These are phyloP conservation scores for Hydropsyche tenuis DNA, from an alignment of 1,140 invertebrate genomes.

Conservation along the genomic window DNA sequence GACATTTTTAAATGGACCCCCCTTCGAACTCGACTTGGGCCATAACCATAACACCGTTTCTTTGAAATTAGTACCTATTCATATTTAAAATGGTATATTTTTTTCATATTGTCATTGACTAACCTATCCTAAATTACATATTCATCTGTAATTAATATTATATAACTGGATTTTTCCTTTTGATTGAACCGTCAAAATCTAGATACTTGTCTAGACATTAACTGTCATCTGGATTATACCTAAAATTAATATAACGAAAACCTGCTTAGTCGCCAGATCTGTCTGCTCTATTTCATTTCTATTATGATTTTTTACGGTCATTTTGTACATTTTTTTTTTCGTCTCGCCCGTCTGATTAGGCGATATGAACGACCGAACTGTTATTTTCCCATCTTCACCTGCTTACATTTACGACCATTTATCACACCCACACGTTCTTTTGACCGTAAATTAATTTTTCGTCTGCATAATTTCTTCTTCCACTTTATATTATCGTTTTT, in stretches of 20 bases:
- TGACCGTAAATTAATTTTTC: background rate
- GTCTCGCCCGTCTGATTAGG: slow-evolving; percentile 13
- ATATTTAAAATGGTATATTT: too few relatives aligned
- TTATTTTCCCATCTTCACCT: slow-evolving; percentile 19
- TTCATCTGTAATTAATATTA: too few relatives aligned
- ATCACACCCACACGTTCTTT: background rate
- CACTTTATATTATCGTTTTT: too few relatives aligned
- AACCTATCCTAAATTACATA: too few relatives aligned
- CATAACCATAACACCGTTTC: too few relatives aligned
- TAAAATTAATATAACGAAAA: slow-evolving; percentile 7
- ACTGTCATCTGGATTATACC: background rate
- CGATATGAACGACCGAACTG: background rate
- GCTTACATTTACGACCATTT: slow-evolving; percentile 1
- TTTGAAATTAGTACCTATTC: too few relatives aligned
- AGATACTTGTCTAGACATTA: background rate
- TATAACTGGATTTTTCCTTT: too few relatives aligned
- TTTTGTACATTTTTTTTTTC: background rate
- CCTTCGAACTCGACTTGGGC: too few relatives aligned
- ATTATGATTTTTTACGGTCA: background rate
- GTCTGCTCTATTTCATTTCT: background rate
- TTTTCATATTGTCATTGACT: too few relatives aligned
- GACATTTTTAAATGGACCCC: too few relatives aligned
- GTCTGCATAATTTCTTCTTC: too few relatives aligned
- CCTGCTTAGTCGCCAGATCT: background rate
- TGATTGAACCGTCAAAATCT: background rate